Percentiles rank a stretch among this genome's conserved stretches.
Evolutionary conservation across 2,888 invertebrate genomes (phyloP).

Genomic region (Andrena flavipes): DNA sequence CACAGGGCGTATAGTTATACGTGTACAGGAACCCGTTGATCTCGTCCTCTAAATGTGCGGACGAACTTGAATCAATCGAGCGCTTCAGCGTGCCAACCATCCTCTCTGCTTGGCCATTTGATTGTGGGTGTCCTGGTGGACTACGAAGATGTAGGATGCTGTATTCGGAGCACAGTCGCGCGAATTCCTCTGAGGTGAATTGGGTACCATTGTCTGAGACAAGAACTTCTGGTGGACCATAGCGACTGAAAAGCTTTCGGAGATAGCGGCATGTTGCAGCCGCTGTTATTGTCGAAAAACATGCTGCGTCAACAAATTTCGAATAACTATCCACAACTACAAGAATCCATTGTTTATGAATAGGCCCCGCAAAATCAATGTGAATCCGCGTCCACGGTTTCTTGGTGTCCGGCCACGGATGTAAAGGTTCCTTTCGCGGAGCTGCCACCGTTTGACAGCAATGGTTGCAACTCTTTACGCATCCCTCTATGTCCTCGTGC

Average conservation of each 20-base stretch:
- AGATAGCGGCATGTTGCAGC: neutral
- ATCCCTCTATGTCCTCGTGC: neutral
- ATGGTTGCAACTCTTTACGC: neutral
- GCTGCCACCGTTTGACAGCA: neutral
- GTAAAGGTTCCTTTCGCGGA: neutral
- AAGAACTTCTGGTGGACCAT: neutral
- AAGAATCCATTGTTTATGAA: neutral
- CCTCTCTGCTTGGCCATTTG: no score
- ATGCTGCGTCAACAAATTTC: neutral
- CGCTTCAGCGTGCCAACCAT: no score
- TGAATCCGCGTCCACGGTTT: neutral
- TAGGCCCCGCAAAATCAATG: neutral
- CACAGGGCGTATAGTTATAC: no score
- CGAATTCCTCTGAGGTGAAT: neutral
- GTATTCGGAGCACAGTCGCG: neutral
- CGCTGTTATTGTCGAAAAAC: neutral
- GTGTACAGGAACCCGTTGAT: no score
- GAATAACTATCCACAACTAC: neutral
- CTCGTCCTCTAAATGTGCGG: no score
- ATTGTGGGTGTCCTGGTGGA: no score
- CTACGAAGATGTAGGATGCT: no score
- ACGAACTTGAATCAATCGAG: no score
- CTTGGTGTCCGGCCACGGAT: neutral
- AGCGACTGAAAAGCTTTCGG: neutral
- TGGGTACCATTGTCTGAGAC: neutral